These are phyloP conservation scores for Thymallus thymallus DNA, from an alignment of 2,113 vertebrate species.

Conservation along the genomic window DNA sequence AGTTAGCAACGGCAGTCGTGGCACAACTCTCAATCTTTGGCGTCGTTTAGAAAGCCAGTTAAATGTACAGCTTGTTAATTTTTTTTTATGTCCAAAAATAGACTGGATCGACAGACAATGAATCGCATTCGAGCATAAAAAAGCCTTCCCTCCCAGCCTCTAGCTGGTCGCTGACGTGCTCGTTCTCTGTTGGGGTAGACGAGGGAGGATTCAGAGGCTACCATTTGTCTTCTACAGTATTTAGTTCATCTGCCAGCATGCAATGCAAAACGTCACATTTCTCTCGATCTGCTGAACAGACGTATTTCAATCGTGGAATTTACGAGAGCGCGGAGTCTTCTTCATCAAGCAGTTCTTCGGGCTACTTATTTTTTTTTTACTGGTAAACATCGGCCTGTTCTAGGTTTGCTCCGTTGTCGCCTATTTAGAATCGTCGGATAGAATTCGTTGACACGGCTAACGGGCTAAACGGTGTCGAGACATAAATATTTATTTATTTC, in stretches of 20 bases:
- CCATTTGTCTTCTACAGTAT: constrained; percentile 52
- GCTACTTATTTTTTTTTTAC: constrained; percentile 8
- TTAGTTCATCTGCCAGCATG: constrained; percentile 36
- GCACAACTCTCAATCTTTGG: not conserved
- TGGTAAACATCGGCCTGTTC: constrained; percentile 53
- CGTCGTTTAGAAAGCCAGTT: constrained; percentile 7
- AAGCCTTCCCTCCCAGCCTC: constrained; percentile 48
- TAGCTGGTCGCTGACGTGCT: constrained; percentile 56
- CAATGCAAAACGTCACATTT: constrained; percentile 52
- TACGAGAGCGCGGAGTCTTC: constrained; percentile 1
- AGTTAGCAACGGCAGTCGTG: constrained; percentile 9
- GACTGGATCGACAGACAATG: constrained; percentile 55
- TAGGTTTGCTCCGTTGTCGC: constrained; percentile 58
- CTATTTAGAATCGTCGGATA: constrained; percentile 42
- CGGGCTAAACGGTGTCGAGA: constrained; percentile 38
- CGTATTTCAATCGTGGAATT: constrained; percentile 18
- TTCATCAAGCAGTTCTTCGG: constrained; percentile 6
- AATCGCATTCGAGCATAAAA: constrained; percentile 59
- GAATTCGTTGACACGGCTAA: constrained; percentile 53
- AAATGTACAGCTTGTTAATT: constrained; percentile 38
- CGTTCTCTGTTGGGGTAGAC: constrained; percentile 33
- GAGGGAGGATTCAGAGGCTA: constrained; percentile 53
- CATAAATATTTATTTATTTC: constrained; percentile 75
- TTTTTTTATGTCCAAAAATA: constrained; percentile 67
- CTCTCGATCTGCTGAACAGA: constrained; percentile 40